Conservation (phyloP, 2,888 invertebrate species). For the Mythimna impura region DNA sequence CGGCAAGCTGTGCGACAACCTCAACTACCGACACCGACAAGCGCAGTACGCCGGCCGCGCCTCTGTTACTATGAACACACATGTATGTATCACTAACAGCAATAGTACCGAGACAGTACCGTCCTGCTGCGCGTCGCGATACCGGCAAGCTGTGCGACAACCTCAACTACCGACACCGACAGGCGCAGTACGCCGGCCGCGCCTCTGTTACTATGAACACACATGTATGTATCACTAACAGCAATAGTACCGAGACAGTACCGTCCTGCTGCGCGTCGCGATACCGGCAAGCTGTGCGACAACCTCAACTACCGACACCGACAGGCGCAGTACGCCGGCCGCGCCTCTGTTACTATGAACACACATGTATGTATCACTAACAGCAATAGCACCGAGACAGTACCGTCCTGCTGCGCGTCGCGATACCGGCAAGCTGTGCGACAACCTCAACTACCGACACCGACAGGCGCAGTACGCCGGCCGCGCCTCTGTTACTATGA, state of each 20-base stretch:
- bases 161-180: slow-evolving; percentile 98
- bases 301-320: slow-evolving; percentile 98
- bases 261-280: no score
- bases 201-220: slow-evolving; percentile 99
- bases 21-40: slow-evolving; percentile 99
- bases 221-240: slow-evolving; percentile 92
- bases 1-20: slow-evolving; percentile 95
- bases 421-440: slow-evolving; percentile 94
- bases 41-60: slow-evolving; percentile 99
- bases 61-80: slow-evolving; percentile 98
- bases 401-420: no score
- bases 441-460: slow-evolving; percentile 98
- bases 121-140: no score
- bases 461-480: slow-evolving; percentile 99
- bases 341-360: slow-evolving; percentile 98
- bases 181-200: slow-evolving; percentile 99
- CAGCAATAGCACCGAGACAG: no score
- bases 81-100: slow-evolving; percentile 92
- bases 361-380: slow-evolving; percentile 94
- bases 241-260: no score
- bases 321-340: slow-evolving; percentile 99
- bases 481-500: slow-evolving; percentile 98
- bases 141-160: slow-evolving; percentile 96
- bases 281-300: slow-evolving; percentile 95
- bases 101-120: no score